Conservation (phyloP, 2,113 vertebrate genomes). For the Mesembrinibis cayennensis region DNA sequence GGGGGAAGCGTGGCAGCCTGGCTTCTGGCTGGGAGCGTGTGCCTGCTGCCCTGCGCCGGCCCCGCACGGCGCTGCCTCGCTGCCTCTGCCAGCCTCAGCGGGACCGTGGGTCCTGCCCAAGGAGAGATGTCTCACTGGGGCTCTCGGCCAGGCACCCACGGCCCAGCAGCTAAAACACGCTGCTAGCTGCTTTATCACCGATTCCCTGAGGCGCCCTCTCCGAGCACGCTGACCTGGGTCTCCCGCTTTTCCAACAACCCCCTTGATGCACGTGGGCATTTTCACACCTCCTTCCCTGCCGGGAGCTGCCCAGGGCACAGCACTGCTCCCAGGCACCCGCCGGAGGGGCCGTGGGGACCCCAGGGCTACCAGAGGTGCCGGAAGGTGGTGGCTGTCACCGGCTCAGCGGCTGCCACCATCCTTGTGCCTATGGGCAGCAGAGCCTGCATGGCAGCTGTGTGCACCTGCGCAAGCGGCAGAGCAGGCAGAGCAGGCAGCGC, state of each 20-base stretch:
- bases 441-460: neutral
- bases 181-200: fast-evolving
- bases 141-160: neutral
- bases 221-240: fast-evolving
- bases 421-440: neutral
- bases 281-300: neutral
- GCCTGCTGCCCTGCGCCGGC: neutral
- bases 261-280: neutral
- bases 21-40: neutral
- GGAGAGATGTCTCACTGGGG: neutral
- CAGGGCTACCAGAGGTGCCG: neutral
- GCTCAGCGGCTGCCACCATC: neutral
- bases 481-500: neutral
- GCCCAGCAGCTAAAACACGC: neutral
- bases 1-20: neutral
- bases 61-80: neutral
- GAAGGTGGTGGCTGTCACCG: neutral
- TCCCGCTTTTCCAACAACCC: neutral
- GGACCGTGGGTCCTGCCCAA: neutral
- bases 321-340: neutral
- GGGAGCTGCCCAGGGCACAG: neutral
- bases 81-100: neutral
- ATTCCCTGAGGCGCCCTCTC: neutral
- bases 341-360: fast-evolving
- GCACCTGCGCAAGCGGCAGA: neutral